phyloP scores from a whole-genome alignment of 2,797 vertebrate genomes.

The Rhinoraja longicauda region DNA sequence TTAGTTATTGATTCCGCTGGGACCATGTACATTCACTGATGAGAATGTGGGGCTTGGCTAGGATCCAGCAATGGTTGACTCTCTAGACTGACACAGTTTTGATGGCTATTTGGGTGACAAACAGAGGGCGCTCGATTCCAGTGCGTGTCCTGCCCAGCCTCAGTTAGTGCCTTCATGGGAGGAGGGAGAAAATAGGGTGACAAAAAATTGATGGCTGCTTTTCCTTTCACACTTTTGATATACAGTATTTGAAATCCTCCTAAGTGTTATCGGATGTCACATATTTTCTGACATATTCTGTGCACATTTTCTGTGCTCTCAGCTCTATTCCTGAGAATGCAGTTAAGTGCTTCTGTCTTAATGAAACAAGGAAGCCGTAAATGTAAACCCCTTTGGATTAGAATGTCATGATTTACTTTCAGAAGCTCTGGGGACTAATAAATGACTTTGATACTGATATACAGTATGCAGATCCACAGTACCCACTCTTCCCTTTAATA shows the following conservation, averaged over 20 bases:
- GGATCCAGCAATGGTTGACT: background rate
- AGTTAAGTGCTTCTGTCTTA: background rate
- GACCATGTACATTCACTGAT: background rate
- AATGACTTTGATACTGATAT: background rate
- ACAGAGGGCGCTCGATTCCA: background rate
- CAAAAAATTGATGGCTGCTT: background rate
- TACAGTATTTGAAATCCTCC: background rate
- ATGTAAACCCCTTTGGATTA: background rate
- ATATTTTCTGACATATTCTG: background rate
- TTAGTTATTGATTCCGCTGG: background rate
- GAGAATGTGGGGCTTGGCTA: background rate
- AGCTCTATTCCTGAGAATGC: slow-evolving; percentile 4
- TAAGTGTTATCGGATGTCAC: background rate
- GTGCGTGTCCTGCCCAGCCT: background rate
- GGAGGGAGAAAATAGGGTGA: background rate
- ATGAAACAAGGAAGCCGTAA: slow-evolving; percentile 8
- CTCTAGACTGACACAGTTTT: background rate
- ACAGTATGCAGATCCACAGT: background rate
- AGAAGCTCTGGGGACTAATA: slow-evolving; percentile 8
- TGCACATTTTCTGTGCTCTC: too few relatives aligned
- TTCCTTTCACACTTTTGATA: background rate
- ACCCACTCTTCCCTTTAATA: background rate
- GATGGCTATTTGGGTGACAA: background rate
- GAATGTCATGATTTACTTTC: background rate
- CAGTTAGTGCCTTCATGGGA: background rate